Conservation (phyloP, 2,888 invertebrate genomes). For the Pollenia griseotomentosa region DNA sequence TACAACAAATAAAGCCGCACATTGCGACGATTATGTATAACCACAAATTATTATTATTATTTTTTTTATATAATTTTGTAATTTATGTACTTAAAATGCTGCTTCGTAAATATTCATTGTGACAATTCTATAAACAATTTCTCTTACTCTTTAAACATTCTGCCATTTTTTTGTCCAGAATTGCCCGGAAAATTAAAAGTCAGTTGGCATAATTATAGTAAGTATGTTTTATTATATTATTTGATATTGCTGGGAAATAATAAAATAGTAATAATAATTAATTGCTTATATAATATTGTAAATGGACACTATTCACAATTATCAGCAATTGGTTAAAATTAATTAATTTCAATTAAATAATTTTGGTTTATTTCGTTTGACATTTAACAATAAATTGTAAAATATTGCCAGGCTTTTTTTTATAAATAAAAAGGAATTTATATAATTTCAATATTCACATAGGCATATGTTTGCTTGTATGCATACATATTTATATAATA, state of each 20-base stretch:
- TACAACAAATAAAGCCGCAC: constrained; percentile 66
- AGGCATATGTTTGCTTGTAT: too few relatives aligned
- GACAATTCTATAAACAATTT: background rate
- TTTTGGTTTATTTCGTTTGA: constrained; percentile 70
- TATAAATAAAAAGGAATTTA: too few relatives aligned
- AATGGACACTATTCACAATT: constrained; percentile 71
- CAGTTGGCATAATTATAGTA: constrained; percentile 13
- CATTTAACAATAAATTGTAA: constrained; percentile 51
- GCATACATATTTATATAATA: background rate
- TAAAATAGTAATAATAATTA: constrained; percentile 49
- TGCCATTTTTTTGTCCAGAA: background rate
- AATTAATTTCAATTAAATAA: constrained; percentile 73
- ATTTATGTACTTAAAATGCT: constrained; percentile 67
- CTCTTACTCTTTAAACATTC: background rate
- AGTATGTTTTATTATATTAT: constrained; percentile 18
- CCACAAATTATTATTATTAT: constrained; percentile 68
- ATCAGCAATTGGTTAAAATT: constrained; percentile 74
- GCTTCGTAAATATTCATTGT: constrained; percentile 19
- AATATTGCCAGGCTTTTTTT: background rate
- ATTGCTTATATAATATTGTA: constrained; percentile 64
- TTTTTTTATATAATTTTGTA: constrained; percentile 28
- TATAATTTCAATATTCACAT: too few relatives aligned
- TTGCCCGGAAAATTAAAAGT: constrained; percentile 7
- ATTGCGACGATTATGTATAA: constrained; percentile 72
- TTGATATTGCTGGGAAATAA: constrained; percentile 24